Evolutionary conservation across 2,113 vertebrate species (phyloP).

Genomic region (Perognathus longimembris): DNA sequence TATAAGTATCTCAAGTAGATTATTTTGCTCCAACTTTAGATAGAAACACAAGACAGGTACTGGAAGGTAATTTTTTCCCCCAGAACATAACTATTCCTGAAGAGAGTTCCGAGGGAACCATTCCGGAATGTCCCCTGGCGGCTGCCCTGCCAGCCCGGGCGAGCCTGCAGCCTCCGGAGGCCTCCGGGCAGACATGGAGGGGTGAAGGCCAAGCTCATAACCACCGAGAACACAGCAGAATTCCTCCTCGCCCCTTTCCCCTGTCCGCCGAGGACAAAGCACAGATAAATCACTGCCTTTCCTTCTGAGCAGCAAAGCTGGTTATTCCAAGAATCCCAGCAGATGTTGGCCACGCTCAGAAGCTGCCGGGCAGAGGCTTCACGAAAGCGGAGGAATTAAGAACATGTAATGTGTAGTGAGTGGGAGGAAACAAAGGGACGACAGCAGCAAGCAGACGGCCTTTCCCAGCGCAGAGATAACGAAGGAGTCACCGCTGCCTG

Average conservation of each 20-base stretch:
- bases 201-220: background rate
- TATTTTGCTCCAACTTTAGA: background rate
- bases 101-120: background rate
- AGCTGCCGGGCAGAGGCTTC: background rate
- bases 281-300: background rate
- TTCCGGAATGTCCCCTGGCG: background rate
- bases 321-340: constrained; percentile 8
- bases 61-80: background rate
- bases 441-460: background rate
- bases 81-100: background rate
- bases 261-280: background rate
- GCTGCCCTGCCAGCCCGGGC: accelerated
- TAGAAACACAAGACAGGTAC: background rate
- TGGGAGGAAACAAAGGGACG: background rate
- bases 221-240: background rate
- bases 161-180: background rate
- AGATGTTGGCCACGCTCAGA: background rate
- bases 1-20: background rate
- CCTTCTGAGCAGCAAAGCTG: background rate
- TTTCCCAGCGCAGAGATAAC: background rate
- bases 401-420: background rate
- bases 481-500: constrained; percentile 48
- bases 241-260: background rate
- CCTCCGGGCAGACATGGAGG: background rate
- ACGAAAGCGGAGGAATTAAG: constrained; percentile 26